Conservation (phyloP, 2,797 vertebrate genomes). For the Delichon dasypus region DNA sequence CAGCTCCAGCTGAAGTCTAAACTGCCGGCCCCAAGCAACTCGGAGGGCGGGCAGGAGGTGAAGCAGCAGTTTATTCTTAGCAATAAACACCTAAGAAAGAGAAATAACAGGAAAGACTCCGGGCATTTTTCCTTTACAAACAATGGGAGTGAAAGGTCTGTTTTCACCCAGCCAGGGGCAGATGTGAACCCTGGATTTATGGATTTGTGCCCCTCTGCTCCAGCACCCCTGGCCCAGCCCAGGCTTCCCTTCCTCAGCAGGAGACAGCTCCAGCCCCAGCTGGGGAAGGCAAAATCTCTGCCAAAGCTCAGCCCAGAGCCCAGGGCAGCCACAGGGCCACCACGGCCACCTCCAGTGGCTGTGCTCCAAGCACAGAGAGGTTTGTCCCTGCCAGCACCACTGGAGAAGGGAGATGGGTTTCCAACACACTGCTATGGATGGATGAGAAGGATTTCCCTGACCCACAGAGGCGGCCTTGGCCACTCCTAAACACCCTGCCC, state of each 20-base stretch:
- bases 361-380: neutral
- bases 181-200: neutral
- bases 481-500: neutral
- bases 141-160: neutral
- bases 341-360: neutral
- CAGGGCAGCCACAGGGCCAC: neutral
- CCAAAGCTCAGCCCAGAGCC: neutral
- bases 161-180: neutral
- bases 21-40: neutral
- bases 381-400: neutral
- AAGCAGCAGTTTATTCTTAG: neutral
- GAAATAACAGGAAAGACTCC: neutral
- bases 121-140: neutral
- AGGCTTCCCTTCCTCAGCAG: neutral
- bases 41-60: neutral
- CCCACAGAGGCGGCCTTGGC: neutral
- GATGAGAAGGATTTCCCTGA: neutral
- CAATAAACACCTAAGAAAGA: neutral
- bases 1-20: neutral
- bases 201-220: neutral
- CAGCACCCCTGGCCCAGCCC: neutral
- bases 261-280: neutral
- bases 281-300: neutral
- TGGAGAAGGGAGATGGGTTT: neutral
- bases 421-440: neutral